Percentiles rank a stretch among this genome's conserved stretches.
Conservation (phyloP, 2,888 invertebrate genomes). For the Clunio marinus region DNA sequence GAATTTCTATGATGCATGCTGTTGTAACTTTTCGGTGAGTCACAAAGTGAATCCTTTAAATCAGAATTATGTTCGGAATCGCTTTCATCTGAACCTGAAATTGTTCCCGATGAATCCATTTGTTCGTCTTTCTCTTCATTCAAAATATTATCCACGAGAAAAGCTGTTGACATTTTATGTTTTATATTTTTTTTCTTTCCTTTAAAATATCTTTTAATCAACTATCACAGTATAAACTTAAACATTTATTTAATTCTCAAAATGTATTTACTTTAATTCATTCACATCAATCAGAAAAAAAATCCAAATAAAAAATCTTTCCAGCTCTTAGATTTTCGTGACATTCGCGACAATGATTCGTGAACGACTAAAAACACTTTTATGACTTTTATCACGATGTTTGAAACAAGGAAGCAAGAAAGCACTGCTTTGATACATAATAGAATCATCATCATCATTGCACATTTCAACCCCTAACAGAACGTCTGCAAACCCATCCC, state of each 20-base stretch:
- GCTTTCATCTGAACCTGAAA: constrained; percentile 43
- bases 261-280: not conserved
- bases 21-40: constrained; percentile 39
- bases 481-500: constrained; percentile 23
- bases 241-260: constrained; percentile 5
- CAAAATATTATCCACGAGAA: constrained; percentile 49
- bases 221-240: constrained; percentile 26
- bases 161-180: constrained; percentile 50
- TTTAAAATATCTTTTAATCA: not conserved
- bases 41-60: constrained; percentile 45
- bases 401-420: not conserved
- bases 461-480: constrained; percentile 7
- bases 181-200: not conserved
- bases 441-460: constrained; percentile 32
- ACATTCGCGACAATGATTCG: constrained; percentile 35
- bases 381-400: constrained; percentile 18
- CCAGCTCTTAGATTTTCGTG: constrained; percentile 21
- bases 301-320: not conserved
- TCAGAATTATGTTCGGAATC: constrained; percentile 44
- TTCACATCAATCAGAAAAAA: not conserved
- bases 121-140: constrained; percentile 46
- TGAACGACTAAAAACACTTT: constrained; percentile 37
- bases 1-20: constrained; percentile 35
- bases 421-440: constrained; percentile 3
- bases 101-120: constrained; percentile 43